These are phyloP conservation scores for Carlito syrichta DNA, from an alignment of 2,113 vertebrate species.

Conservation along the genomic window DNA sequence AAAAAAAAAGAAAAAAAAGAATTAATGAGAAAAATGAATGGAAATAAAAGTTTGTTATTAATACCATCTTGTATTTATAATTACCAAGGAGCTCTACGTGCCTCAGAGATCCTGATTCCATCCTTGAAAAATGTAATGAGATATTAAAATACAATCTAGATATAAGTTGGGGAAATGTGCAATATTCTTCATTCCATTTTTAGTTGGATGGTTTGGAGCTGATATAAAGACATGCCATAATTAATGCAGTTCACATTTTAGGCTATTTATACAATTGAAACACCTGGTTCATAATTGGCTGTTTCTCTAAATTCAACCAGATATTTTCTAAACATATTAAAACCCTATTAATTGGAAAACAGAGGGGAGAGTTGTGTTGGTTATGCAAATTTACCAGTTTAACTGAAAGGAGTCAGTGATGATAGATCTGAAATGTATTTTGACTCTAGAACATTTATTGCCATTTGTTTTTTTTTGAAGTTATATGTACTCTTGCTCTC, in stretches of 20 bases:
- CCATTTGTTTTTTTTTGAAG: background rate
- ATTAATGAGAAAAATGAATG: slow-evolving; percentile 71
- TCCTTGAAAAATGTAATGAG: slow-evolving; percentile 67
- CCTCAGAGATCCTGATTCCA: slow-evolving; percentile 40
- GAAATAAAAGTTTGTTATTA: slow-evolving; percentile 67
- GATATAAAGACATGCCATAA: slow-evolving; percentile 53
- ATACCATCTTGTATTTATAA: slow-evolving; percentile 69
- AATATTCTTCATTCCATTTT: slow-evolving; percentile 28
- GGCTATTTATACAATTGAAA: slow-evolving; percentile 61
- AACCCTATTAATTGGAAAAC: slow-evolving; percentile 53
- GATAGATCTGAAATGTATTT: background rate
- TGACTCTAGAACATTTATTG: background rate
- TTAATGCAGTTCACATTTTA: slow-evolving; percentile 67
- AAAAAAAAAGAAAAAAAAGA: slow-evolving; percentile 63
- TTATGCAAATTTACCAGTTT: slow-evolving; percentile 37
- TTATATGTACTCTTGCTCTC: background rate
- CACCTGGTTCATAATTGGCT: slow-evolving; percentile 70
- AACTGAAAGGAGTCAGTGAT: background rate
- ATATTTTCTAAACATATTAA: slow-evolving; percentile 70
- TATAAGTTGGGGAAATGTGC: background rate
- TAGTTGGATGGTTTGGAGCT: background rate
- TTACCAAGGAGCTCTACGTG: slow-evolving; percentile 38
- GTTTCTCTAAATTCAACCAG: slow-evolving; percentile 54
- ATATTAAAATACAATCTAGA: slow-evolving; percentile 49
- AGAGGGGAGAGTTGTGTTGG: slow-evolving; percentile 4